These are phyloP conservation scores for Luscinia luscinia DNA, from an alignment of 2,797 vertebrate species.

Conservation along the genomic window DNA sequence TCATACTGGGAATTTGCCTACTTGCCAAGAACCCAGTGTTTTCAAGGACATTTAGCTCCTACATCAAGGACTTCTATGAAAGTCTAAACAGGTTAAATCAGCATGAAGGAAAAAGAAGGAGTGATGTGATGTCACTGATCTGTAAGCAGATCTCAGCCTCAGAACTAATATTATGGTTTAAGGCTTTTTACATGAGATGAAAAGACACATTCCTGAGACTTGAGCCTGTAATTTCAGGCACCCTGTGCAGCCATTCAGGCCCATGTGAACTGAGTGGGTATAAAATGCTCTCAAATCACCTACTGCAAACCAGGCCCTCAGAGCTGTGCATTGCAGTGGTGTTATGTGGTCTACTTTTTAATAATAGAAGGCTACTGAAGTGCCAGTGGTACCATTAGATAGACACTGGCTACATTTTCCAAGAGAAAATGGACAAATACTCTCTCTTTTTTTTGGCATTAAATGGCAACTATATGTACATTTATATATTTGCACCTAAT, in stretches of 20 bases:
- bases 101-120: slow-evolving; percentile 32
- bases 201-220: slow-evolving; percentile 22
- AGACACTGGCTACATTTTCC: background rate
- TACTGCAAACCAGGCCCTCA: background rate
- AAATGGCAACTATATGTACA: background rate
- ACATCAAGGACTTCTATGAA: slow-evolving; percentile 51
- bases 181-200: slow-evolving; percentile 35
- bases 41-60: slow-evolving; percentile 62
- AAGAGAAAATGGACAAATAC: background rate
- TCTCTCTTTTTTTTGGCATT: background rate
- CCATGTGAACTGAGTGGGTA: background rate
- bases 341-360: background rate
- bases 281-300: slow-evolving; percentile 10
- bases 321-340: background rate
- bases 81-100: slow-evolving; percentile 69
- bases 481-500: background rate
- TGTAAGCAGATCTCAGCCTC: slow-evolving; percentile 59
- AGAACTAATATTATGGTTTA: slow-evolving; percentile 65
- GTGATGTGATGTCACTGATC: slow-evolving; percentile 51
- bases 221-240: background rate
- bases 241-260: background rate
- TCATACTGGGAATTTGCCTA: slow-evolving; percentile 70
- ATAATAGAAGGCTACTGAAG: background rate
- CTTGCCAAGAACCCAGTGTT: slow-evolving; percentile 65
- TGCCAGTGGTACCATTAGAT: background rate